These are phyloP conservation scores for Apistogramma diplotaenia DNA, from an alignment of 2,113 vertebrate genomes.

Conservation along the genomic window DNA sequence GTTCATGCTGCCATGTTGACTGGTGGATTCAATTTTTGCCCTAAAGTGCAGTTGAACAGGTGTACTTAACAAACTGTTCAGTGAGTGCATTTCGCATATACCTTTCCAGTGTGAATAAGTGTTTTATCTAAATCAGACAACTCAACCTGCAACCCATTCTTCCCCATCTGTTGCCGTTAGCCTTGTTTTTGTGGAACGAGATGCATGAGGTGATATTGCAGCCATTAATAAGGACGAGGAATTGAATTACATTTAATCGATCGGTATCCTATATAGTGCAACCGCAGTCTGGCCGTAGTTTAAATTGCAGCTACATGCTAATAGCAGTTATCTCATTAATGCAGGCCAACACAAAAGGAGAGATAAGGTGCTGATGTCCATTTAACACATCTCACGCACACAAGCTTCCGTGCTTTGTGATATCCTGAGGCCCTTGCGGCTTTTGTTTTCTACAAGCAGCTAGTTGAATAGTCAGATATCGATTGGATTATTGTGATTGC, in stretches of 20 bases:
- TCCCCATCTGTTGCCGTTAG: neutral
- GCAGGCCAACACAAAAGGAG: conserved; percentile 16
- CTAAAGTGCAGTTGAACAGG: neutral
- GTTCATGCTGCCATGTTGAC: neutral
- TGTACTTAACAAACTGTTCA: neutral
- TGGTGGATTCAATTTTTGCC: neutral
- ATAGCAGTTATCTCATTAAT: conserved; percentile 50
- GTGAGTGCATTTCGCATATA: neutral
- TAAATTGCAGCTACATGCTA: conserved; percentile 57
- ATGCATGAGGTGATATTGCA: conserved; percentile 9
- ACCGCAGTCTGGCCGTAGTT: conserved; percentile 5
- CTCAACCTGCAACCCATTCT: neutral
- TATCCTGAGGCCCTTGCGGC: conserved; percentile 19
- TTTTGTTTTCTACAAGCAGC: neutral
- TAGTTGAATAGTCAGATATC: conserved; percentile 5
- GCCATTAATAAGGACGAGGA: conserved; percentile 32
- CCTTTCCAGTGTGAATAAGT: neutral
- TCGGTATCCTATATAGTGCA: conserved; percentile 28
- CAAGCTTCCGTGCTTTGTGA: neutral
- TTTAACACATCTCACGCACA: conserved; percentile 15
- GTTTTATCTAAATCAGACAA: neutral
- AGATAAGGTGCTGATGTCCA: conserved; percentile 25
- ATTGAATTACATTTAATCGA: conserved; percentile 52
- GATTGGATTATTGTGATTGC: conserved; percentile 23
- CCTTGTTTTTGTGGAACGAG: conserved; percentile 1